phyloP scores from a whole-genome alignment of 2,888 invertebrate genomes.

The Epinotia ramella region DNA sequence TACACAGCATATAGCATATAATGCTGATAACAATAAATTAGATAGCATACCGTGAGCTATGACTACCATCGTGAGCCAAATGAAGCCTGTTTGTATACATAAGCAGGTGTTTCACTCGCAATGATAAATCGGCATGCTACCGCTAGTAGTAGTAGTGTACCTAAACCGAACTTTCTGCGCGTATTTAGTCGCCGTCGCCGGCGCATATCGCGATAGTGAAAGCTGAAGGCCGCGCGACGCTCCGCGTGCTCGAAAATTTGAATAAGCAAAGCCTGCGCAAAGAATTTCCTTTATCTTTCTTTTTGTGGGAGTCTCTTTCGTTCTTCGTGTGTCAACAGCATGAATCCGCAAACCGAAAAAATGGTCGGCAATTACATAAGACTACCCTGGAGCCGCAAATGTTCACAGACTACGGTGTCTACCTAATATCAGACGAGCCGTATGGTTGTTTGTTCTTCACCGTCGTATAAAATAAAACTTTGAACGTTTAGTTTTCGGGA shows the following conservation, averaged over 20 bases:
- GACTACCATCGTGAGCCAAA: too few species aligned
- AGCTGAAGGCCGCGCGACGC: slow-evolving; percentile 69
- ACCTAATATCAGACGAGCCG: too few species aligned
- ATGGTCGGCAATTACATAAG: too few species aligned
- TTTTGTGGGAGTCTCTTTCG: not conserved
- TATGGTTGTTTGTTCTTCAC: too few species aligned
- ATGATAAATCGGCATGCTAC: not conserved
- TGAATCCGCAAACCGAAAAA: too few species aligned
- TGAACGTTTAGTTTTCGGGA: too few species aligned
- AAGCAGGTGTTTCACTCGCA: not conserved
- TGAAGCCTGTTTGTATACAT: not conserved
- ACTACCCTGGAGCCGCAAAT: too few species aligned
- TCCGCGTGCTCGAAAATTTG: slow-evolving; percentile 51
- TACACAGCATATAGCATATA: too few species aligned
- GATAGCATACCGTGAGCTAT: too few species aligned
- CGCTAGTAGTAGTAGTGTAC: not conserved
- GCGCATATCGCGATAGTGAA: slow-evolving; percentile 68
- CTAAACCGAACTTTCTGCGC: slow-evolving; percentile 13
- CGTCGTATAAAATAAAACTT: too few species aligned
- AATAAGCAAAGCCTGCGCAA: slow-evolving; percentile 45
- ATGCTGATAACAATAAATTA: too few species aligned
- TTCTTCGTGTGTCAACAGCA: not conserved
- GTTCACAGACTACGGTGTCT: too few species aligned
- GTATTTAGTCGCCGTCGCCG: slow-evolving; percentile 1
- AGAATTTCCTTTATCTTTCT: slow-evolving; percentile 18